Percentiles rank a stretch among this genome's conserved stretches.
These are phyloP conservation scores for Leptocoma aspasia DNA, from an alignment of 2,113 vertebrate species.

Conservation along the genomic window DNA sequence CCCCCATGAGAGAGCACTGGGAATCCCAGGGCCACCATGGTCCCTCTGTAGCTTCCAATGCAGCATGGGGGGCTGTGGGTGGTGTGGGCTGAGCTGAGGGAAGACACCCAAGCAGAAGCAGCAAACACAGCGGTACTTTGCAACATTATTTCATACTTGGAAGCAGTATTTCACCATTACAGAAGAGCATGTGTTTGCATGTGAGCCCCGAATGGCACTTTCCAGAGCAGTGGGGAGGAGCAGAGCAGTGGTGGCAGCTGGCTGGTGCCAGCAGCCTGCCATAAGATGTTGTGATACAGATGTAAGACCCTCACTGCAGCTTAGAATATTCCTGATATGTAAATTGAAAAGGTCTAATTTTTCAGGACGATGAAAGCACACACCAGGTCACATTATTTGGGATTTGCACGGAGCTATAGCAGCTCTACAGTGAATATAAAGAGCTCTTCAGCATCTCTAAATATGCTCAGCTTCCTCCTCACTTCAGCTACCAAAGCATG, in stretches of 20 bases:
- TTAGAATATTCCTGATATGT: neutral
- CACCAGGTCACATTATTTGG: neutral
- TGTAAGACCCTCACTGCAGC: neutral
- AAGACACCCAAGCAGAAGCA: neutral
- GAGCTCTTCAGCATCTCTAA: neutral
- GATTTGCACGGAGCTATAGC: neutral
- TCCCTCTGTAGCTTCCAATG: neutral
- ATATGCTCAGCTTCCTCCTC: neutral
- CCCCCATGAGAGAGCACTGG: neutral
- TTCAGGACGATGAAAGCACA: neutral
- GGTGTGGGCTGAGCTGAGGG: neutral
- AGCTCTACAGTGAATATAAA: neutral
- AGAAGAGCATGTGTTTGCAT: neutral
- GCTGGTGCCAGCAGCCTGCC: neutral
- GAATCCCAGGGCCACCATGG: fast-evolving
- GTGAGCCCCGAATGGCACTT: neutral
- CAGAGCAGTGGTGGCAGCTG: fast-evolving
- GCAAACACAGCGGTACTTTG: fast-evolving
- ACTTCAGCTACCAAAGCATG: neutral
- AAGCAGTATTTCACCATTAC: neutral
- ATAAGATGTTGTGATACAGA: neutral
- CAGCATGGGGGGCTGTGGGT: neutral
- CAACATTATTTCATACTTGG: fast-evolving
- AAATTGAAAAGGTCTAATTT: neutral
- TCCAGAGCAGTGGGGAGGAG: neutral